Conservation (phyloP, 2,797 vertebrate genomes). For the Microctenopoma stevenorrisi region DNA sequence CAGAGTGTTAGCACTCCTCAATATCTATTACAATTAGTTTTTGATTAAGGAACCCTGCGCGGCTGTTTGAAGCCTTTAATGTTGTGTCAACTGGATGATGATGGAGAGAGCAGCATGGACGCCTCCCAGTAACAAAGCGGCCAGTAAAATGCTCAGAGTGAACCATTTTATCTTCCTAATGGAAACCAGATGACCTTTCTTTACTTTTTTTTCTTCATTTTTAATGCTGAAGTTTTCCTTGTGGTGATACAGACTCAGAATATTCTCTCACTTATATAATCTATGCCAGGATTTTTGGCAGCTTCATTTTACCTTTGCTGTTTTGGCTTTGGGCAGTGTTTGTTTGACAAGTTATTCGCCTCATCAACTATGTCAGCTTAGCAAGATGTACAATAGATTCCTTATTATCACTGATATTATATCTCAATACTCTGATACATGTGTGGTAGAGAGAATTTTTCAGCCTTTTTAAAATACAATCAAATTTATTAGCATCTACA, state of each 20-base stretch:
- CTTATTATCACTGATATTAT: constrained; percentile 15
- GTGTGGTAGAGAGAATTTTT: not conserved
- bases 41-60: constrained; percentile 96
- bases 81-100: constrained; percentile 96
- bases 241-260: constrained; percentile 74
- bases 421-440: not conserved
- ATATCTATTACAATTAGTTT: constrained; percentile 99
- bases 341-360: constrained; percentile 26
- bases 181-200: constrained; percentile 96
- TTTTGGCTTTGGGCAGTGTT: constrained; percentile 33
- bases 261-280: constrained; percentile 75
- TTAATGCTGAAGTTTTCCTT: constrained; percentile 92
- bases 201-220: constrained; percentile 77
- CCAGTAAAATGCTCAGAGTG: constrained; percentile 96
- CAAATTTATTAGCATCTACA: not conserved
- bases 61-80: constrained; percentile 97
- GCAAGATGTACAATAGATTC: constrained; percentile 5
- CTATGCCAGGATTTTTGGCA: constrained; percentile 62
- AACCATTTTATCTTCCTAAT: constrained; percentile 99
- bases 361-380: constrained; percentile 5
- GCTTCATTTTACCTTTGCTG: constrained; percentile 59
- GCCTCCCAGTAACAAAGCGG: constrained; percentile 95
- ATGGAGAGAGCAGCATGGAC: constrained; percentile 92
- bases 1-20: constrained; percentile 97
- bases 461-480: constrained; percentile 6